A percentile compares a stretch with the other conserved stretches of the same genome.
Evolutionary conservation across 2,888 invertebrate genomes (phyloP).

Genomic region (Polyommatus iphigenia): DNA sequence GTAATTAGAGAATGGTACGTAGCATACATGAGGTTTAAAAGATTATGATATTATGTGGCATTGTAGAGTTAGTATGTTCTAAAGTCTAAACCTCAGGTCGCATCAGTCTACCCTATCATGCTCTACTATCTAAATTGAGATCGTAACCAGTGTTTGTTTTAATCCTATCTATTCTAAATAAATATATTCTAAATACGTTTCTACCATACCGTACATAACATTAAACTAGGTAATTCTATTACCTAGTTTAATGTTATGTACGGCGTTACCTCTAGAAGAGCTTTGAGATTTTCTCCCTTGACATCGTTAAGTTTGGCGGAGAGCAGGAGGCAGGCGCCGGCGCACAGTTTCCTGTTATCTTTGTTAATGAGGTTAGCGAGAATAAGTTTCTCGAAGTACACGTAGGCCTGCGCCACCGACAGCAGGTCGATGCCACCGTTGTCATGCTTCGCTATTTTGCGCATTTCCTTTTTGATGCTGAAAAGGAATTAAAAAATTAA

Average conservation of each 20-base stretch:
- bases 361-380: conserved; percentile 95
- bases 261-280: conserved; percentile 90
- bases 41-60: not conserved
- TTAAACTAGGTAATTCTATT: no score
- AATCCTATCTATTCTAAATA: no score
- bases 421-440: conserved; percentile 89
- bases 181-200: no score
- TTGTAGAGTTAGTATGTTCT: not conserved
- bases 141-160: no score
- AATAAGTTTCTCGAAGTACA: conserved; percentile 98
- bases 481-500: conserved; percentile 42
- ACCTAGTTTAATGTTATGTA: no score
- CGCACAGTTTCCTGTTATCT: conserved; percentile 96
- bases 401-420: conserved; percentile 97
- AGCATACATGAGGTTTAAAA: not conserved
- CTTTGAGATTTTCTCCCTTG: conserved; percentile 92
- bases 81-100: no score
- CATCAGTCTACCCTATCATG: no score
- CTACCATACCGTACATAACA: not conserved
- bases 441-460: conserved; percentile 93
- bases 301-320: conserved; percentile 98
- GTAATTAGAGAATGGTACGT: not conserved
- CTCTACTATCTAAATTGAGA: not conserved
- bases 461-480: conserved; percentile 97
- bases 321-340: conserved; percentile 95